Base-by-base conservation (phyloP, 2,113 vertebrate genomes). In the Oncorhynchus tshawytscha region DNA sequence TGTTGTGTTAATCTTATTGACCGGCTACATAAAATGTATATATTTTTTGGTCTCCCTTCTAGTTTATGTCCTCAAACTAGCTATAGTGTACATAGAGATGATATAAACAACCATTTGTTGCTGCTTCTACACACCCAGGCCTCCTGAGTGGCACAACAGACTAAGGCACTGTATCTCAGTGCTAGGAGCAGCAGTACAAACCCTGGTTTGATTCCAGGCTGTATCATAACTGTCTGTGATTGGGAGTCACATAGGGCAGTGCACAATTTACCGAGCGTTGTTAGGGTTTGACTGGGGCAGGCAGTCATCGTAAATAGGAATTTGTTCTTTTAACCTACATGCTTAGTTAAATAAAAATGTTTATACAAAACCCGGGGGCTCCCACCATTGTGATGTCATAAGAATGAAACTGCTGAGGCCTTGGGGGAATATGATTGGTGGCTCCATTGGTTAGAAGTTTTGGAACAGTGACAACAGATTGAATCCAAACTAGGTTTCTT, bases 81-180 rank as follows among this genome's bases (percentile, higher is more conserved):
- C 89, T 80, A 60, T 60, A 3, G 86, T 89, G 89, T 87, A 82
- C 88, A 91, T 88, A 75, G 78, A 79, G 82, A 81, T 79, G 76
- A 79, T 59, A 45, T 88, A 89, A 34, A 34, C 34, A 34, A 7
- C 34, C 2, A 34, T 83, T 85, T 86, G 80, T 81, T 24, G 39
- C 74, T 67, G 25, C 15, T 27, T 25, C 27, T 2, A 31, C 65
- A 65, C 24, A 65, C 73, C 73, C 39, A 5, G 84, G 82, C 1
- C 6, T 34, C 34, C 34, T 1, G 0, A 34, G 6, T 34, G 5
- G 6, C 31, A 6, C 1, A 34, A 34, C 5, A 5, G 31, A 6
- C 31, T 31, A 31, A 31, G 31, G 1, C 31, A 5, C 31, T 31
- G 5, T 5, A 31, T 34, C 6, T 34, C 31, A 34, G 31, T 34